Evolutionary conservation across 2,888 invertebrate genomes (phyloP).

Genomic region (Icerya purchasi): DNA sequence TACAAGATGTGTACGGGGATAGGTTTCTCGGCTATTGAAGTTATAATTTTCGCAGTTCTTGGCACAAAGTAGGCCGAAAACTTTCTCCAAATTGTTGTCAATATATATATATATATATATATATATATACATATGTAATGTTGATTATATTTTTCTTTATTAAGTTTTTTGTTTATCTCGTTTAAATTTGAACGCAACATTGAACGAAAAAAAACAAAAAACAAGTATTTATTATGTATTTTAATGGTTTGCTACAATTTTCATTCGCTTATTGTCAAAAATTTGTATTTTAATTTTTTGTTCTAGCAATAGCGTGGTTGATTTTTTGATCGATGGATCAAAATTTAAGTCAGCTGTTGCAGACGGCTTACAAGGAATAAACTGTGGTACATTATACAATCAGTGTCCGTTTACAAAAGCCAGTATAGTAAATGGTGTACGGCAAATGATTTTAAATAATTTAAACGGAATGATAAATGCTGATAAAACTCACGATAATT

Average conservation of each 20-base stretch:
- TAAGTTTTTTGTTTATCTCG: too few relatives aligned
- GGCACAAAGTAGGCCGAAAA: too few relatives aligned
- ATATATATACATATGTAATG: too few relatives aligned
- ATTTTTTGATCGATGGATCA: conserved; percentile 47
- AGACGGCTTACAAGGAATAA: conserved; percentile 37
- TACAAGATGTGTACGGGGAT: too few relatives aligned
- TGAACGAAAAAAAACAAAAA: too few relatives aligned
- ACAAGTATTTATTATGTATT: conserved; percentile 4
- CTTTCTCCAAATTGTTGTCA: too few relatives aligned
- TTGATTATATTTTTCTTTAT: too few relatives aligned
- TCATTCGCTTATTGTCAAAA: neutral
- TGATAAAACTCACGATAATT: neutral
- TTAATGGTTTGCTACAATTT: neutral
- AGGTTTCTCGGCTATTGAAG: too few relatives aligned
- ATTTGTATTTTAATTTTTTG: too few relatives aligned
- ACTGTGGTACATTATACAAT: conserved; percentile 35
- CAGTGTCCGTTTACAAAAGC: conserved; percentile 36
- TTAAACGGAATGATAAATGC: neutral
- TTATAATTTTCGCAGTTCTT: too few relatives aligned
- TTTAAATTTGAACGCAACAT: too few relatives aligned
- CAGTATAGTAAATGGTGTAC: conserved; percentile 13
- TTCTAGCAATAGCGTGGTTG: conserved; percentile 42
- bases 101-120: too few relatives aligned
- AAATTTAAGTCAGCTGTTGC: conserved; percentile 46
- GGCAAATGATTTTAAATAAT: conserved; percentile 6